These are phyloP conservation scores for Eugnorisma glareosa DNA, from an alignment of 2,888 invertebrate genomes.

Conservation along the genomic window DNA sequence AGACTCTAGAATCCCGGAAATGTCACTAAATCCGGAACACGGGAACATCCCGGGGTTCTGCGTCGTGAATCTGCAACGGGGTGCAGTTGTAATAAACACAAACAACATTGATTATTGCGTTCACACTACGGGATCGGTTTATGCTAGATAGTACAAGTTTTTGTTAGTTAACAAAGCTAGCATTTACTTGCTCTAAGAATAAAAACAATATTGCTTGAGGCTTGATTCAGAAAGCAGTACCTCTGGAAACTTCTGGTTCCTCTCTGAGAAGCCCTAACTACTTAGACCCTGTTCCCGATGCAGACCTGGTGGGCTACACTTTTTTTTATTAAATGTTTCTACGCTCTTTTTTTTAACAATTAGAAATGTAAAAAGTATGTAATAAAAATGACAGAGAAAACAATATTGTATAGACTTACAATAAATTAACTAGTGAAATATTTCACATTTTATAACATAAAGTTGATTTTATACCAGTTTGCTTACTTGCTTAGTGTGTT, in stretches of 20 bases:
- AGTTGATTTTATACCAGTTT: neutral
- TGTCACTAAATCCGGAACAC: conserved; percentile 31
- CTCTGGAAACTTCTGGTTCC: neutral
- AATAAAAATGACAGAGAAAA: too few species aligned
- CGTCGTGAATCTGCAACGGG: conserved; percentile 25
- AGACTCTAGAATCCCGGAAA: conserved; percentile 45
- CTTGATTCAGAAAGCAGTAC: neutral
- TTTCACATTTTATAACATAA: neutral
- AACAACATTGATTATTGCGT: conserved; percentile 76
- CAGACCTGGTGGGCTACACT: neutral
- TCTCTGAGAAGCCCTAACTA: neutral
- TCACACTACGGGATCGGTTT: neutral
- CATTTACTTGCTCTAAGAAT: neutral
- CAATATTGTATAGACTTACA: too few species aligned
- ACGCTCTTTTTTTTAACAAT: too few species aligned
- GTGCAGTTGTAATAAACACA: conserved; percentile 66
- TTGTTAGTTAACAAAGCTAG: neutral
- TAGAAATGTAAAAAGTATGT: too few species aligned
- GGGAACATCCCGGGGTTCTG: conserved; percentile 11
- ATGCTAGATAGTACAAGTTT: neutral
- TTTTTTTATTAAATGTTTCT: neutral
- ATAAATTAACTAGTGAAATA: too few species aligned
- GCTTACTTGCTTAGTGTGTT: neutral
- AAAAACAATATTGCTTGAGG: neutral
- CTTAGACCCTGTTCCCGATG: neutral